These are phyloP conservation scores for Meta bourneti DNA, from an alignment of 2,888 invertebrate species.

Conservation along the genomic window DNA sequence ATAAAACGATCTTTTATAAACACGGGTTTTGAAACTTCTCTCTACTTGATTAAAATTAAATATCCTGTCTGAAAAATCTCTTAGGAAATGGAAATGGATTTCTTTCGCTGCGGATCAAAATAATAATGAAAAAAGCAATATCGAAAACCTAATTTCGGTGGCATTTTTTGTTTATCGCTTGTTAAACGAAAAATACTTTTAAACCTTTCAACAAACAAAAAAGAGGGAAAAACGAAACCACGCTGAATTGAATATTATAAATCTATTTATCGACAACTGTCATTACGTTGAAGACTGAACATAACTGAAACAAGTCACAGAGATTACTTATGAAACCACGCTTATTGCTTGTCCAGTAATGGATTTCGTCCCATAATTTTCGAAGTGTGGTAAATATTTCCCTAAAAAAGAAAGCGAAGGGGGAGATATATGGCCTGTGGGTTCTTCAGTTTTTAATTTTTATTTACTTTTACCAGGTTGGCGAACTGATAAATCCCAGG, in stretches of 20 bases:
- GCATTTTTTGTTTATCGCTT: constrained; percentile 43
- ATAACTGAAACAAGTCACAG: constrained; percentile 39
- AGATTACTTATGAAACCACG: constrained; percentile 31
- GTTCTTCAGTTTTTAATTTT: neutral
- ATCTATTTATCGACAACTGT: constrained; percentile 56
- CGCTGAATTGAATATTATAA: constrained; percentile 44
- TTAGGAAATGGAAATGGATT: constrained; percentile 56
- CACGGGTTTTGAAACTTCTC: neutral
- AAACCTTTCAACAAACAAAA: constrained; percentile 20
- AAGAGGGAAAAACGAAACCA: neutral
- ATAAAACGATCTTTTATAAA: neutral
- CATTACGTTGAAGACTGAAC: constrained; percentile 29
- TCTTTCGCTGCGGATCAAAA: constrained; percentile 12
- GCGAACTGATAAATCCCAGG: neutral
- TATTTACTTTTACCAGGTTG: neutral
- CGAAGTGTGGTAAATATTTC: constrained; percentile 15
- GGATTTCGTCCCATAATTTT: constrained; percentile 49
- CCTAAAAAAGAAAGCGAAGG: neutral
- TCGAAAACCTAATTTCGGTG: constrained; percentile 49
- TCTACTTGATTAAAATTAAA: constrained; percentile 72
- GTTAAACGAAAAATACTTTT: constrained; percentile 50
- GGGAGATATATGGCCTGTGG: neutral
- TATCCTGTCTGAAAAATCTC: constrained; percentile 65
- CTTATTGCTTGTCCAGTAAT: constrained; percentile 26
- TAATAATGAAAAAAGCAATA: constrained; percentile 27